phyloP scores from a whole-genome alignment of 2,113 vertebrate species.

The Podiceps cristatus region DNA sequence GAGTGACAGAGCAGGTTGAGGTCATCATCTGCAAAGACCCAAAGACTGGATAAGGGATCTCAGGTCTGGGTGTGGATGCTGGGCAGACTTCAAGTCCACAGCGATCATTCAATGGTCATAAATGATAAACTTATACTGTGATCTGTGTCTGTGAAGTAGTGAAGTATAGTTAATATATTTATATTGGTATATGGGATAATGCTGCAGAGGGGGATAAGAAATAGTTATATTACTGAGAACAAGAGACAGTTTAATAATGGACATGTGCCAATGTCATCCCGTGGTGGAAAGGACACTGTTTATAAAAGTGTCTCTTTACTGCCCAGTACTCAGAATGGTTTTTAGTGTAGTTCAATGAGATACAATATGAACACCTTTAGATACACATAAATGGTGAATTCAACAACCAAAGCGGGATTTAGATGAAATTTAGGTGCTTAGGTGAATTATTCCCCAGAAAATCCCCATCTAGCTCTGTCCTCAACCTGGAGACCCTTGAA shows the following conservation, averaged over 20 bases:
- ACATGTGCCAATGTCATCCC: neutral
- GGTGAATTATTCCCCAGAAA: neutral
- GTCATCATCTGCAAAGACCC: neutral
- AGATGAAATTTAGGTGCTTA: neutral
- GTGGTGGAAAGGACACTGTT: neutral
- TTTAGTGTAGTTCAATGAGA: neutral
- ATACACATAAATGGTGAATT: neutral
- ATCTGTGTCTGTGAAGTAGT: neutral
- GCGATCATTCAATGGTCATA: neutral
- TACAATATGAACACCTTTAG: neutral
- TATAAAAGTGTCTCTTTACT: neutral
- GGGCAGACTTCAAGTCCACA: neutral
- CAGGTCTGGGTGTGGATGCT: neutral
- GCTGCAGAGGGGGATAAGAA: neutral
- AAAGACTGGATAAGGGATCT: neutral
- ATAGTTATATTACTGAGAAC: neutral
- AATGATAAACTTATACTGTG: neutral
- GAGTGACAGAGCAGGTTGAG: neutral
- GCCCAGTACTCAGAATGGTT: neutral
- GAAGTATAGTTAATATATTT: neutral
- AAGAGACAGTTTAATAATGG: neutral
- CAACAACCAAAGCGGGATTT: neutral
- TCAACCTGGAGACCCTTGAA: neutral
- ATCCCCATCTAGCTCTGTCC: neutral
- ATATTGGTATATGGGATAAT: neutral